Evolutionary conservation across 2,888 invertebrate genomes (phyloP).

Genomic region (Melinopterus prodromus): DNA sequence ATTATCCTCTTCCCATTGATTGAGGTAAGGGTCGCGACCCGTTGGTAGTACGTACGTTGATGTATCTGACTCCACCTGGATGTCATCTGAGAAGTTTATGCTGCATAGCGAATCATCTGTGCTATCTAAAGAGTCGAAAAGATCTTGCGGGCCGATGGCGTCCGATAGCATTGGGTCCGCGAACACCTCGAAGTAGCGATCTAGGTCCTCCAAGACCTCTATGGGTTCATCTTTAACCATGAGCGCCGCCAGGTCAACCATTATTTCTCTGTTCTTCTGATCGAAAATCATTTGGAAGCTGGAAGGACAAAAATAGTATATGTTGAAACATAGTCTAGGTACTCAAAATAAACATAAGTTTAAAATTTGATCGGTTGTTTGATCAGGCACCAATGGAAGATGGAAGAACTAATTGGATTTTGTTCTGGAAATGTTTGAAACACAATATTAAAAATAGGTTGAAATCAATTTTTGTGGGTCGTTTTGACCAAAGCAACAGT

Average conservation of each 20-base stretch:
- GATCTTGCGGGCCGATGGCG: background rate
- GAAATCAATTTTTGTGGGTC: no score
- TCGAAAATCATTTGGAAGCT: background rate
- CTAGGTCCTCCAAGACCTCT: background rate
- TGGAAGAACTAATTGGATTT: no score
- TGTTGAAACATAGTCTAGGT: no score
- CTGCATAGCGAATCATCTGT: background rate
- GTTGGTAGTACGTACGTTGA: background rate
- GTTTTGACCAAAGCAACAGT: no score
- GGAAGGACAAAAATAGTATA: background rate
- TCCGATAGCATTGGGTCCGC: background rate
- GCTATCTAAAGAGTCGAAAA: background rate
- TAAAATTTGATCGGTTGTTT: no score
- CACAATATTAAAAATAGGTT: no score
- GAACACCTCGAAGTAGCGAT: background rate
- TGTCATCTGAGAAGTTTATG: background rate
- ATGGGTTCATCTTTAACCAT: slow-evolving; percentile 4
- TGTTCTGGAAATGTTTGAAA: no score
- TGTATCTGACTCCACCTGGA: background rate
- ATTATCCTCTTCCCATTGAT: background rate
- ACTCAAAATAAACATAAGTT: no score
- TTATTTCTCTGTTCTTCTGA: background rate
- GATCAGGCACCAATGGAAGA: no score
- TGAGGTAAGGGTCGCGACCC: background rate
- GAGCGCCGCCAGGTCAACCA: background rate